Evolutionary conservation across 2,888 invertebrate species (phyloP).

Genomic region (Diaprepes abbreviatus): DNA sequence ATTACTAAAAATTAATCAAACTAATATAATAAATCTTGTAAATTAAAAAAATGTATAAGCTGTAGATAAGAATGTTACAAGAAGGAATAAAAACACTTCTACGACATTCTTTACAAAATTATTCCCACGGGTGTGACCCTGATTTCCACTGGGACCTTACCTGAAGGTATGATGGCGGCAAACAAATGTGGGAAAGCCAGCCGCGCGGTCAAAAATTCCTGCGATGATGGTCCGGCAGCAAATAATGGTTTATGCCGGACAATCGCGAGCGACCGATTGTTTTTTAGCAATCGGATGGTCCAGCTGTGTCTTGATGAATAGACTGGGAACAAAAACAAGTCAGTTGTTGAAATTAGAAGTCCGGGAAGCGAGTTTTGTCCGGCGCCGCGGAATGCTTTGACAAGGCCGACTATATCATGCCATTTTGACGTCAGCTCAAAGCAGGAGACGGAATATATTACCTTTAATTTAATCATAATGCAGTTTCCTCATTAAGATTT

Average conservation of each 20-base stretch:
- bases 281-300: slow-evolving; percentile 50
- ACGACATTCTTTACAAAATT: slow-evolving; percentile 13
- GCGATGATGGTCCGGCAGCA: slow-evolving; percentile 46
- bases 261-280: slow-evolving; percentile 56
- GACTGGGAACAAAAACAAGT: slow-evolving; percentile 65
- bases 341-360: slow-evolving; percentile 67
- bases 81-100: slow-evolving; percentile 1
- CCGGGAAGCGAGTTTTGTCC: slow-evolving; percentile 62
- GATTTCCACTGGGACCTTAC: slow-evolving; percentile 40
- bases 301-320: slow-evolving; percentile 57
- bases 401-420: slow-evolving; percentile 58
- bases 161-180: slow-evolving; percentile 31
- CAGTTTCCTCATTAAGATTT: too few relatives aligned
- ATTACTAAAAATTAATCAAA: too few relatives aligned
- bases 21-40: too few relatives aligned
- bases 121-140: slow-evolving; percentile 35
- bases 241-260: slow-evolving; percentile 51
- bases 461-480: not conserved
- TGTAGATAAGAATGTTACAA: not conserved
- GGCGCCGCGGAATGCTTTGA: slow-evolving; percentile 61
- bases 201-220: slow-evolving; percentile 49
- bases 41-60: too few relatives aligned
- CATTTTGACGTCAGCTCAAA: slow-evolving; percentile 41
- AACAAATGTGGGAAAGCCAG: slow-evolving; percentile 46
- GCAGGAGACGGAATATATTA: not conserved